Conservation (phyloP, 1,140 invertebrate species). For the Aradophagus sp. region DNA sequence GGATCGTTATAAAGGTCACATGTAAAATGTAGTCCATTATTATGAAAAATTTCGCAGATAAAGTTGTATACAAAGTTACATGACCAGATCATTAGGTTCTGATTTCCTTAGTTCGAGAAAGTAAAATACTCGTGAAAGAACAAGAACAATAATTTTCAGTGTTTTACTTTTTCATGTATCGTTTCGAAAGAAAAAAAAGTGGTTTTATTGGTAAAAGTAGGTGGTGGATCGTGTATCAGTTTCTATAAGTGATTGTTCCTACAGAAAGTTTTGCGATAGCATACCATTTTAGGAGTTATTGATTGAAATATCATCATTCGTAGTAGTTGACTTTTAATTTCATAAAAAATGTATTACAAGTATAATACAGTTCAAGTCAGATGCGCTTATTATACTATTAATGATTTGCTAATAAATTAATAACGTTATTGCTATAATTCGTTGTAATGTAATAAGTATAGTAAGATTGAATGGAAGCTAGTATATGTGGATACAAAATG, state of each 20-base stretch:
- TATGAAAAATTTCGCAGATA: slow-evolving; percentile 8
- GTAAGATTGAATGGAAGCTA: slow-evolving; percentile 10
- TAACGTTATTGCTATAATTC: slow-evolving; percentile 12
- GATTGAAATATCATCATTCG: neutral
- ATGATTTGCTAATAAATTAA: slow-evolving; percentile 23
- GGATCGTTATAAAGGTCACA: slow-evolving; percentile 38
- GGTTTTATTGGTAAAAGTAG: slow-evolving; percentile 7
- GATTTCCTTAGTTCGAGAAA: slow-evolving; percentile 8
- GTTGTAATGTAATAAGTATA: slow-evolving; percentile 14
- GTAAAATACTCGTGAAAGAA: slow-evolving; percentile 1
- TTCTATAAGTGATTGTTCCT: neutral
- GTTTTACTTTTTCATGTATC: neutral
- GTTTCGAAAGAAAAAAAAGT: neutral
- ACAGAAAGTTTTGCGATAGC: too few relatives aligned
- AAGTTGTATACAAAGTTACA: slow-evolving; percentile 18
- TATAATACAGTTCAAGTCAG: slow-evolving; percentile 29
- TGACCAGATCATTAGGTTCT: neutral
- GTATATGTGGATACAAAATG: neutral
- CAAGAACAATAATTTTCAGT: slow-evolving; percentile 3
- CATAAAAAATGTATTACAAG: slow-evolving; percentile 31
- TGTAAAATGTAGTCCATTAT: slow-evolving; percentile 33
- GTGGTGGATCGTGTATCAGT: neutral
- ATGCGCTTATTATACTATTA: neutral
- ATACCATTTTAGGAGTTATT: too few relatives aligned
- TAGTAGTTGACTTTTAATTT: slow-evolving; percentile 23